Percentiles rank a stretch among this genome's conserved stretches.
These are phyloP conservation scores for Anguilla marmorata DNA, from an alignment of 2,797 vertebrate species.

Conservation along the genomic window DNA sequence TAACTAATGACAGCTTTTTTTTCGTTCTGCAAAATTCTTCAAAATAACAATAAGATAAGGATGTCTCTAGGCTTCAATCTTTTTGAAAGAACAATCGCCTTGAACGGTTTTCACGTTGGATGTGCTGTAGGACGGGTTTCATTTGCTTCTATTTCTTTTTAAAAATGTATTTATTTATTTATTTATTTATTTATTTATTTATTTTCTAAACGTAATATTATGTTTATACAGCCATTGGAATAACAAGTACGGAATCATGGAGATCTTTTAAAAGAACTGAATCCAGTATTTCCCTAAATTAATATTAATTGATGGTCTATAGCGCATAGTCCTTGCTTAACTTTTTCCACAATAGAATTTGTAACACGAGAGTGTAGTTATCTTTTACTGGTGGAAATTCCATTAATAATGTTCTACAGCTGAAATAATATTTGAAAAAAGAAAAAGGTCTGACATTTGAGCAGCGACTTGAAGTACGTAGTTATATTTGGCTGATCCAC, in stretches of 20 bases:
- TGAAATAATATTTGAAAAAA: conserved; percentile 86
- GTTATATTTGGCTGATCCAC: conserved; percentile 94
- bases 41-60: not conserved
- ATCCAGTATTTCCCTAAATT: not conserved
- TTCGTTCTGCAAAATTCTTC: not conserved
- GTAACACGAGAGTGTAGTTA: conserved; percentile 67
- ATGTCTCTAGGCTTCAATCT: not conserved
- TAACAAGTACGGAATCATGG: conserved; percentile 46
- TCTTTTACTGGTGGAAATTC: conserved; percentile 81
- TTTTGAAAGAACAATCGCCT: conserved; percentile 80
- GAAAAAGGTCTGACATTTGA: conserved; percentile 84
- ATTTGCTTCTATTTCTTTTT: conserved; percentile 67
- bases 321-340: not conserved
- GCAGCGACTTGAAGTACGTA: conserved; percentile 88
- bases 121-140: conserved; percentile 68
- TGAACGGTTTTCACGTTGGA: conserved; percentile 68
- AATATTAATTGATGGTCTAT: conserved; percentile 6
- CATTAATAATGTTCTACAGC: conserved; percentile 83
- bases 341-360: conserved; percentile 77
- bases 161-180: too few relatives aligned
- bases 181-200: too few relatives aligned
- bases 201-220: too few relatives aligned
- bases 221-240: not conserved
- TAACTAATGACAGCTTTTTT: not conserved
- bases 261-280: not conserved